A percentile compares a stretch with the other conserved stretches of the same genome.
Conservation (phyloP, 2,888 invertebrate species). For the Chrysina gloriosa region DNA sequence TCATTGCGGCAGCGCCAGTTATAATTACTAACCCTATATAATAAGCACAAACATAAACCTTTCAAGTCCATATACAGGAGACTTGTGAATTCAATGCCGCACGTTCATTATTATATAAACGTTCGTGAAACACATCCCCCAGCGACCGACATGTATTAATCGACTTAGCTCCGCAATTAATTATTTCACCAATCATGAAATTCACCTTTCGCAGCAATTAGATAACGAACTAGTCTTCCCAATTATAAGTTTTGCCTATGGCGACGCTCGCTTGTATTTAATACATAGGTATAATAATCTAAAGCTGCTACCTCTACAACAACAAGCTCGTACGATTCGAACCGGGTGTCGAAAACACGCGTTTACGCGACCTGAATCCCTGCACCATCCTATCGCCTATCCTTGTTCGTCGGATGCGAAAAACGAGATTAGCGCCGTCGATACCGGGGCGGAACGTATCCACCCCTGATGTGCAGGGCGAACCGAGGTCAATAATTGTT, state of each 20-base stretch:
- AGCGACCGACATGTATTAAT: not conserved
- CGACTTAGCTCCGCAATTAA: not conserved
- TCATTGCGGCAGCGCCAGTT: no score
- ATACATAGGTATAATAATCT: no score
- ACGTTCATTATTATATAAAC: no score
- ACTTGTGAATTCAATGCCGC: no score
- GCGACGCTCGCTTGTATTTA: not conserved
- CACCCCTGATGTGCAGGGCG: not conserved
- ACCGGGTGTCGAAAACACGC: not conserved
- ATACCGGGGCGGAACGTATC: not conserved
- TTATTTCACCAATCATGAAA: constrained; percentile 1
- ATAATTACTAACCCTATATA: no score
- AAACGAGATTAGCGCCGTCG: not conserved
- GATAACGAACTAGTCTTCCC: not conserved
- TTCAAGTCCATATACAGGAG: no score
- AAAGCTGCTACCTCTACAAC: no score
- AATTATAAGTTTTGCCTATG: constrained; percentile 3
- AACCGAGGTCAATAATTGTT: constrained; percentile 4
- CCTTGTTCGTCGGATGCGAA: not conserved
- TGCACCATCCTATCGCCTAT: not conserved
- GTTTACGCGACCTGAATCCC: not conserved
- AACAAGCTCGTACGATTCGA: not conserved
- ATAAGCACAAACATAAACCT: no score
- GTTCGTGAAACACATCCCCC: no score
- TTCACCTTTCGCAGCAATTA: not conserved